phyloP scores from a whole-genome alignment of 1,140 invertebrate genomes.

The Diploscapter pachys region DNA sequence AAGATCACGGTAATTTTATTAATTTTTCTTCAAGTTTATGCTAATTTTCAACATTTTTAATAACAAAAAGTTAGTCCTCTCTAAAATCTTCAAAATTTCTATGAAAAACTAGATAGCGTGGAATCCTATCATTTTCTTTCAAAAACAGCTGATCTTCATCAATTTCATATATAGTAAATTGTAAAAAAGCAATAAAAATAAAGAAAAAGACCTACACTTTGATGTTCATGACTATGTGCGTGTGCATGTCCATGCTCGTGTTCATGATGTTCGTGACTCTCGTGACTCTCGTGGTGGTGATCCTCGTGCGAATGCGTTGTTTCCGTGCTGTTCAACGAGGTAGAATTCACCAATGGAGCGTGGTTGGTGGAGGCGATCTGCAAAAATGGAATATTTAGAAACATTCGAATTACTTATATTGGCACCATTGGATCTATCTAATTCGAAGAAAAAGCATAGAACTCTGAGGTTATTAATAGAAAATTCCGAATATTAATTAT shows the following conservation, averaged over 20 bases:
- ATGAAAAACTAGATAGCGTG: not conserved
- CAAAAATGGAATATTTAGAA: no score
- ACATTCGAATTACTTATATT: no score
- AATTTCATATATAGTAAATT: not conserved
- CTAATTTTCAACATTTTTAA: not conserved
- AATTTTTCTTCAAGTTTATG: not conserved
- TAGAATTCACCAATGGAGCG: no score
- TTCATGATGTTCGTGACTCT: conserved; percentile 14
- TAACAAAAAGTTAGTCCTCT: not conserved
- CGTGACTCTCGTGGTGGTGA: conserved; percentile 3
- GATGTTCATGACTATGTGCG: not conserved
- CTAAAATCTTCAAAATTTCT: not conserved
- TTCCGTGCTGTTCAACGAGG: no score
- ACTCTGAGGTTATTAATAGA: no score
- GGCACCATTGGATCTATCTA: no score
- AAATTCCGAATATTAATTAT: no score
- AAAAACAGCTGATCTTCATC: not conserved
- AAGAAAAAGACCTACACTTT: not conserved
- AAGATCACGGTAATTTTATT: not conserved
- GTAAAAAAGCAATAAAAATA: no score
- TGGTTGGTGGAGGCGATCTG: no score
- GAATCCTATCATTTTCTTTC: not conserved
- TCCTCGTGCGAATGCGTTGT: no score
- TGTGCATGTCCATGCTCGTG: not conserved
- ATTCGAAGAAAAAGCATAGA: no score